Percentiles rank a stretch among this genome's conserved stretches.
These are phyloP conservation scores for Deroplatys truncata DNA, from an alignment of 2,888 invertebrate species.

Conservation along the genomic window DNA sequence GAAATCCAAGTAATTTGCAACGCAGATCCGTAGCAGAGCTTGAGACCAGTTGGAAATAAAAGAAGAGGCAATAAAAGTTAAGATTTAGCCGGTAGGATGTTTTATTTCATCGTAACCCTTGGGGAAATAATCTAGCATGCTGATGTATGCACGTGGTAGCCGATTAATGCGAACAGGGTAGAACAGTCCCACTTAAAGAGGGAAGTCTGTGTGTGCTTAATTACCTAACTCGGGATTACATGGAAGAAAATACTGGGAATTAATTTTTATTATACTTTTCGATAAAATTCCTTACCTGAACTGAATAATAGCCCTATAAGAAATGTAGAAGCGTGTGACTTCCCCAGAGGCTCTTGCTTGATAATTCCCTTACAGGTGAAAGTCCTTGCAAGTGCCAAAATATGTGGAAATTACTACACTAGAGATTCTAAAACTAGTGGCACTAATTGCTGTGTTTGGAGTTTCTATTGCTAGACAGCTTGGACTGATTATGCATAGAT, in stretches of 20 bases:
- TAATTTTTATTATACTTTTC: background rate
- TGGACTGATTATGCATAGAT: no score
- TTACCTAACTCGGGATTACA: background rate
- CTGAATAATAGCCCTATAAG: background rate
- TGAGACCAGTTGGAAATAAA: background rate
- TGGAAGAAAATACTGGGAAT: background rate
- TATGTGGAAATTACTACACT: no score
- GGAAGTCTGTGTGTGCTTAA: background rate
- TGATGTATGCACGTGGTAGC: background rate
- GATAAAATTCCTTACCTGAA: background rate
- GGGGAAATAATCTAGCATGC: background rate
- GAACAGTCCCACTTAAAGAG: background rate
- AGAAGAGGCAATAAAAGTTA: constrained; percentile 1
- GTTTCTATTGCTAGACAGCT: no score
- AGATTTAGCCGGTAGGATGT: background rate
- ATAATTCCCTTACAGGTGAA: no score
- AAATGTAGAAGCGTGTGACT: no score
- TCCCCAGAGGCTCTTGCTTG: no score
- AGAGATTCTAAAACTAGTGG: no score
- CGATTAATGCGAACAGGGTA: background rate
- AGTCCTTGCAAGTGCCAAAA: no score
- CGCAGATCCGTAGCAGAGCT: background rate
- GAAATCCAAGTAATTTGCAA: background rate
- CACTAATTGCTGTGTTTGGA: no score
- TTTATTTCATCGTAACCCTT: background rate